phyloP scores from a whole-genome alignment of 2,113 vertebrate species.

The Gasterosteus nipponicus region DNA sequence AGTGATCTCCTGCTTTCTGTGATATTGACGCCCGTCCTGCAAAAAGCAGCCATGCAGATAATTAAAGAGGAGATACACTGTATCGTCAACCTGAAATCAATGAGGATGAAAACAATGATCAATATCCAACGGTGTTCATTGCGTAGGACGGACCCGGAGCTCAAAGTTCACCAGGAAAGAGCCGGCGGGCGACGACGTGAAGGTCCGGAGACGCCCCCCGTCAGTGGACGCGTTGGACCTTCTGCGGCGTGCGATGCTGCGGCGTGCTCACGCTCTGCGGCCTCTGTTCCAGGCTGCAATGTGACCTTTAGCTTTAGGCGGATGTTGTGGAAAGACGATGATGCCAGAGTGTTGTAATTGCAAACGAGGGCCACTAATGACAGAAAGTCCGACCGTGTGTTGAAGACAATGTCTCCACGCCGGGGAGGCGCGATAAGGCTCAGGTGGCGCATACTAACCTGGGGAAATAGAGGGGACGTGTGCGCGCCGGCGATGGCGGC shows the following conservation, averaged over 20 bases:
- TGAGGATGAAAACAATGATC: constrained; percentile 58
- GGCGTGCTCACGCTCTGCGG: too few relatives aligned
- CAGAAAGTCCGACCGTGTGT: constrained; percentile 38
- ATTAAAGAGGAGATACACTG: constrained; percentile 73
- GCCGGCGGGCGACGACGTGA: too few relatives aligned
- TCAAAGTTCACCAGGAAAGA: too few relatives aligned
- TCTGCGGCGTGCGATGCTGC: too few relatives aligned
- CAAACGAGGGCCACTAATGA: constrained; percentile 50
- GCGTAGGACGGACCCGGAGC: constrained; percentile 43
- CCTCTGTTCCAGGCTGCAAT: too few relatives aligned
- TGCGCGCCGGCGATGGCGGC: constrained; percentile 29
- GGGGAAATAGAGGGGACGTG: constrained; percentile 84
- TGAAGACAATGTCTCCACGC: constrained; percentile 61
- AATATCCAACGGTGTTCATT: constrained; percentile 59
- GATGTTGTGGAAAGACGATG: too few relatives aligned
- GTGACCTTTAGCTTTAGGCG: too few relatives aligned
- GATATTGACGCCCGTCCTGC: constrained; percentile 64
- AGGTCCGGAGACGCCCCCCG: too few relatives aligned
- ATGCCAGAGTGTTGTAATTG: constrained; percentile 41
- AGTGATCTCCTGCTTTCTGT: constrained; percentile 43
- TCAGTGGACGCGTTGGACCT: too few relatives aligned
- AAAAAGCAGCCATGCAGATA: constrained; percentile 75
- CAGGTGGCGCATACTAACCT: constrained; percentile 98
- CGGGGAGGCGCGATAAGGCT: constrained; percentile 86
- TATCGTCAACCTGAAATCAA: constrained; percentile 69